Evolutionary conservation across 64 coral and sea anemone genomes (phyloP).

Genomic region (Stichodactyla mertensii): DNA sequence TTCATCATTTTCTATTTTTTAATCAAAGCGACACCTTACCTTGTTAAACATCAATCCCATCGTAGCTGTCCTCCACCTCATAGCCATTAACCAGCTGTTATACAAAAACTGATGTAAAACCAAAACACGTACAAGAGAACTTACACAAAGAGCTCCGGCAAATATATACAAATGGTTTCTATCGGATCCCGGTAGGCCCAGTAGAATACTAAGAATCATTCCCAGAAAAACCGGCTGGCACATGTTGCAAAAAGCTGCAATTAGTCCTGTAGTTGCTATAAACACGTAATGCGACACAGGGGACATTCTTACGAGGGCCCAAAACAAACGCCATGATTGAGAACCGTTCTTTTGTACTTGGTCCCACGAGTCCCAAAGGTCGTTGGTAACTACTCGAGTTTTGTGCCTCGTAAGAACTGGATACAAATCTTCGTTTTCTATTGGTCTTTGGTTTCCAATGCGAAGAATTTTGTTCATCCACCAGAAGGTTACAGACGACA

Average conservation of each 20-base stretch:
- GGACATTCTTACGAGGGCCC: neutral
- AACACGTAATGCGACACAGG: slow-evolving; percentile 5
- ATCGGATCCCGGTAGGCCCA: slow-evolving; percentile 1
- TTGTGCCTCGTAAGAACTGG: slow-evolving; percentile 8
- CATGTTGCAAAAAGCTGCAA: slow-evolving; percentile 24
- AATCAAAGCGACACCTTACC: neutral
- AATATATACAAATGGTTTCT: slow-evolving; percentile 31
- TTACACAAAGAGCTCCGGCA: slow-evolving; percentile 34
- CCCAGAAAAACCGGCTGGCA: slow-evolving; percentile 19
- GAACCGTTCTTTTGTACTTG: neutral
- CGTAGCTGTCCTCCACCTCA: slow-evolving; percentile 60
- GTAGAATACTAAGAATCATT: neutral
- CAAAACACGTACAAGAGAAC: slow-evolving; percentile 20
- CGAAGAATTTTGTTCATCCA: slow-evolving; percentile 66
- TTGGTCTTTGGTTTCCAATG: slow-evolving; percentile 50
- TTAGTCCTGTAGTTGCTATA: neutral
- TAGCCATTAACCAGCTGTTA: slow-evolving; percentile 41
- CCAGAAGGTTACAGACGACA: slow-evolving; percentile 66
- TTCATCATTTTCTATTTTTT: no score
- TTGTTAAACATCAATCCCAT: slow-evolving; percentile 58
- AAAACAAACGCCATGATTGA: neutral
- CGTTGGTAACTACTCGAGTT: neutral
- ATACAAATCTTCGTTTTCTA: slow-evolving; percentile 61
- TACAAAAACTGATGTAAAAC: slow-evolving; percentile 47
- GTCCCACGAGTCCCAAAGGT: slow-evolving; percentile 23